phyloP scores from a whole-genome alignment of 2,888 invertebrate species.

The Caenorhabditis sp. region DNA sequence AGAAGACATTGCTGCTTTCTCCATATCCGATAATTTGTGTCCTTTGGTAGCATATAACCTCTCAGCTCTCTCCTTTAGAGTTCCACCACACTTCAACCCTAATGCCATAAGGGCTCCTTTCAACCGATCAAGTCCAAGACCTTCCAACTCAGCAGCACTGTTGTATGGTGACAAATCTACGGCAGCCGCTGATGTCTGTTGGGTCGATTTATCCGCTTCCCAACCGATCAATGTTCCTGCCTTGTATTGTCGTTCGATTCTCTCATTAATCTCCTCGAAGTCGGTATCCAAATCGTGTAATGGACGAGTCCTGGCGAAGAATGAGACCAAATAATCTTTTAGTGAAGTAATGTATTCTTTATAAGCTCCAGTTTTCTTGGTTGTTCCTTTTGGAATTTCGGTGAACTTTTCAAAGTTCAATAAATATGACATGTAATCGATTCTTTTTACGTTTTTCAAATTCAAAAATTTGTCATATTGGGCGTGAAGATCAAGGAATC shows the following conservation, averaged over 20 bases:
- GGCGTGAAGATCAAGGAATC: conserved; percentile 93
- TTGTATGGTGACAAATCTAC: conserved; percentile 97
- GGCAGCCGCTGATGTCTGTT: conserved; percentile 77
- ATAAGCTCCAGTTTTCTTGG: conserved; percentile 74
- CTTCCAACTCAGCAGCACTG: conserved; percentile 94
- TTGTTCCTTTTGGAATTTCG: conserved; percentile 83
- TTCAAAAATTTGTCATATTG: conserved; percentile 95
- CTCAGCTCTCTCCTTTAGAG: conserved; percentile 94
- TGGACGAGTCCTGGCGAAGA: conserved; percentile 65
- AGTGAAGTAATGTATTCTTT: conserved; percentile 81
- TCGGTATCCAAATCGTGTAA: conserved; percentile 58
- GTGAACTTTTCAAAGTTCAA: conserved; percentile 92
- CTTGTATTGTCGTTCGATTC: conserved; percentile 86
- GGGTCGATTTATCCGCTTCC: conserved; percentile 73
- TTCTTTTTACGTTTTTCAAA: conserved; percentile 87
- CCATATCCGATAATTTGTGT: conserved; percentile 81
- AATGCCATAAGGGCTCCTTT: conserved; percentile 97
- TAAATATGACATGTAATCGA: conserved; percentile 94
- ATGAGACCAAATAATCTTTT: conserved; percentile 58
- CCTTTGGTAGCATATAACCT: conserved; percentile 95
- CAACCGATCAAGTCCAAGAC: conserved; percentile 91
- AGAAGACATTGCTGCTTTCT: conserved; percentile 81
- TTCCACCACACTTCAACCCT: conserved; percentile 94
- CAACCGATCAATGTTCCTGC: conserved; percentile 90
- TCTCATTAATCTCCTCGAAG: conserved; percentile 36